Base-by-base conservation (phyloP, 2,113 vertebrate species). In the Spea multiplicata region DNA sequence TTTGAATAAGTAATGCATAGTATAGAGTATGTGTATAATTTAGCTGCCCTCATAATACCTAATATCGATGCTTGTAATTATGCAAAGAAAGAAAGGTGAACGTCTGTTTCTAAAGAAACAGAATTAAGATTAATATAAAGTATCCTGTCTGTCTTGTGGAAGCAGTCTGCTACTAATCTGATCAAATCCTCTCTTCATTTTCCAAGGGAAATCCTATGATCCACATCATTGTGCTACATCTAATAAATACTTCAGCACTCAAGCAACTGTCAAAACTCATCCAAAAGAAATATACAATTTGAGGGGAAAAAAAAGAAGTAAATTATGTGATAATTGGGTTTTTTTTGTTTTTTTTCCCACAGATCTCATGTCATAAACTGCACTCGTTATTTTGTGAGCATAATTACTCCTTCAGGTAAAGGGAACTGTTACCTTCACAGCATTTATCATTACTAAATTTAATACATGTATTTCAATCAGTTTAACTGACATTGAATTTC, bases 121-220 rank as follows among this genome's bases (percentile, higher is more conserved):
- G 47, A 75, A 67, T 57, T 8, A 71, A 50, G 46, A 78, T 71
- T 76, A 78, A 71, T 71, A 45, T 46, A 78, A 71, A 52, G 57
- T 71, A 71, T 9, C 67, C 44, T 13, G 44, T 1, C 66, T 44
- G 47, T 61, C 46, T 50, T 50, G 13, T 71, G 68, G 8, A n/a
- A 4, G n/a, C 46, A 57, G 16, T 44, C 53, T 14, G 57, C 6
- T 50, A 44, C 75, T 77, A 77, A 77, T 77, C 75, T 71, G 17
- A n/a, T 46, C 49, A 71, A 77, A 77, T 70, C 75, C 75, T 67
- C 75, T 62, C 3, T 65, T 71, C 68, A 71, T 71, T 78, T 78
- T 78, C 46, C 47, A 78, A 44, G 10, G 76, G 47, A 71, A 78
- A 78, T 70, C 57, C 45, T 64, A 49, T 71, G 76, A 78, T 71